Percentiles rank a stretch among this genome's conserved stretches.
These are phyloP conservation scores for Paratrypauchen microcephalus DNA, from an alignment of 2,797 vertebrate species.

Conservation along the genomic window DNA sequence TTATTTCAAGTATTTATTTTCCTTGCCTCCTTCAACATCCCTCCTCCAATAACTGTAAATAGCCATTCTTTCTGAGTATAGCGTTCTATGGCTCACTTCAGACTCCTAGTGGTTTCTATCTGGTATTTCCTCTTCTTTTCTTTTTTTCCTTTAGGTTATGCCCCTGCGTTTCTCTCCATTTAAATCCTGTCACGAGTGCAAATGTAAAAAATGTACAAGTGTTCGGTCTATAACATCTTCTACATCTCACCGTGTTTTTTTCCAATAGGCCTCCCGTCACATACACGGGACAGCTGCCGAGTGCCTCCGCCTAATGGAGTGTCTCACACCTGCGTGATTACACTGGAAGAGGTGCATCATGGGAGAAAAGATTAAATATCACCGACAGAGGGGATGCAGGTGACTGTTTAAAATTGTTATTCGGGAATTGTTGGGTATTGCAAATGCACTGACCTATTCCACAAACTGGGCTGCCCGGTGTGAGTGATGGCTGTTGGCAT, in stretches of 20 bases:
- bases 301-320: slow-evolving; percentile 35
- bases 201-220: slow-evolving; percentile 27
- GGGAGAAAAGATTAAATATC: slow-evolving; percentile 48
- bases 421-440: slow-evolving; percentile 39
- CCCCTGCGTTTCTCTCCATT: slow-evolving; percentile 34
- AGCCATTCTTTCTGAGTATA: neutral
- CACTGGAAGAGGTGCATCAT: slow-evolving; percentile 32
- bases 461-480: neutral
- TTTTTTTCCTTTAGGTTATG: slow-evolving; percentile 12
- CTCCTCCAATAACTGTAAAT: neutral
- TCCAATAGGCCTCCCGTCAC: slow-evolving; percentile 68
- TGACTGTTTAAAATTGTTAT: slow-evolving; percentile 56
- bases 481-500: slow-evolving; percentile 42
- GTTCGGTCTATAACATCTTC: slow-evolving; percentile 31
- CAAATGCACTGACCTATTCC: slow-evolving; percentile 44
- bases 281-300: slow-evolving; percentile 61
- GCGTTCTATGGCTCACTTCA: slow-evolving; percentile 30
- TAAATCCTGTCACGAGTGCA: slow-evolving; percentile 22
- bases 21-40: neutral
- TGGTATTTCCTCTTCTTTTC: slow-evolving; percentile 3
- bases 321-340: slow-evolving; percentile 72
- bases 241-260: slow-evolving; percentile 69
- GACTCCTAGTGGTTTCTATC: slow-evolving; percentile 41
- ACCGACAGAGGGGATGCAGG: slow-evolving; percentile 39
- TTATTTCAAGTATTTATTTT: too few relatives aligned